Percentiles rank a stretch among this genome's conserved stretches.
These are phyloP conservation scores for Hepsetus odoe DNA, from an alignment of 2,113 vertebrate genomes.

Conservation along the genomic window DNA sequence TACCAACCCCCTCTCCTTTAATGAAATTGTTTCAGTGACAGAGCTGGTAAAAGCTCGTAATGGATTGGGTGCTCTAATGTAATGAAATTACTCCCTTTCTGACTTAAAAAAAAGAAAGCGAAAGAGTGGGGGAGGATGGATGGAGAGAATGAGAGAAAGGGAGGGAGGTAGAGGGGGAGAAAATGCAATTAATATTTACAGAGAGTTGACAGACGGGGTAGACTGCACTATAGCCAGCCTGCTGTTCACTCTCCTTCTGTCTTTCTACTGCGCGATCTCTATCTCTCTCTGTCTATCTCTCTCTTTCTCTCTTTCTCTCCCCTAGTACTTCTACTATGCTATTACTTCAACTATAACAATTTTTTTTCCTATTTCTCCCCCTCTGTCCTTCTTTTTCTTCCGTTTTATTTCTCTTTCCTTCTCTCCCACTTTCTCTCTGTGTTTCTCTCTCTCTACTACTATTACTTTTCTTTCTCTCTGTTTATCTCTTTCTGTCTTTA, in stretches of 20 bases:
- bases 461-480: background rate
- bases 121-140: slow-evolving; percentile 65
- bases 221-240: slow-evolving; percentile 75
- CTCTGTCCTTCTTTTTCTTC: background rate
- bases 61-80: slow-evolving; percentile 99
- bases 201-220: slow-evolving; percentile 91
- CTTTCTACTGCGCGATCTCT: too few species aligned
- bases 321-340: background rate
- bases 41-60: slow-evolving; percentile 99
- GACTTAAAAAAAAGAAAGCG: slow-evolving; percentile 74
- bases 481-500: background rate
- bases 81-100: slow-evolving; percentile 99
- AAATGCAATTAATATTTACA: slow-evolving; percentile 99
- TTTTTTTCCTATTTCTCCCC: background rate
- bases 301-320: slow-evolving; percentile 54
- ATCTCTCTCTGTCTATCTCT: slow-evolving; percentile 20
- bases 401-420: too few species aligned
- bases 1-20: slow-evolving; percentile 90
- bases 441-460: background rate
- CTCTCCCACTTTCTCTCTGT: background rate
- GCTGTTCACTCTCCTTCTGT: slow-evolving; percentile 61
- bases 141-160: slow-evolving; percentile 56
- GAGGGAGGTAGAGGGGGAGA: slow-evolving; percentile 61
- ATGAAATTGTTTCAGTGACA: slow-evolving; percentile 99
- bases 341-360: too few species aligned